Base-by-base conservation (phyloP, 2,888 invertebrate species). In the Drosophila prolongata region DNA sequence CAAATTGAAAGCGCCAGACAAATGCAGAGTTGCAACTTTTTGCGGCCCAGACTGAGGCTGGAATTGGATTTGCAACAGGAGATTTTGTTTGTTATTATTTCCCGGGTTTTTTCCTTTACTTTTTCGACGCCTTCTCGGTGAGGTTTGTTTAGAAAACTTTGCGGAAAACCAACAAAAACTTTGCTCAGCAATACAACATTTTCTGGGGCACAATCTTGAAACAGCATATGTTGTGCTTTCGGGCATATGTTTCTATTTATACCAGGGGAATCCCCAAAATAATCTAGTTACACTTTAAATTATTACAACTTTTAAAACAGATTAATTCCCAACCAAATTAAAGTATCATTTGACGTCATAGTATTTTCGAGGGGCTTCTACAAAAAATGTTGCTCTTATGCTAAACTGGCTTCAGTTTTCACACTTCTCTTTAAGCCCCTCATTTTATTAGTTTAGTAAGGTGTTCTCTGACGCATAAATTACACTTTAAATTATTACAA, bases 21-120 rank as follows among this genome's bases (percentile, higher is more conserved):
- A 82, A 79, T 85, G 82, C 82, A 77, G 73, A 79, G 77, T 81
- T 85, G 82, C 88, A 87, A 47, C 73, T 87, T 85, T 79, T 73
- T 53, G 54, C 27, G 24, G 27, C n/a, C 44, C 44, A 40, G 68
- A 69, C 53, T 27, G 11, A 52, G 43, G 14, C 9, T 55, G 43
- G 42, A 35, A 35, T 43, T 37, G 53, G 64, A 55, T 66, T 69
- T 58, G 75, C 49, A 72, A 70, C 61, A 46, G 42, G 60, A 65
- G 78, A 78, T 78, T 43, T 87, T 84, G 87, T 84, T 81, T 87
- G 79, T 67, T 66, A 14, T 67, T 67, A 40, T 67, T 46, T 59
- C 71, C 81, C 65, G 56, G 76, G 66, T 67, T 68, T 71, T 79
- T 55, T 53, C 68, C 64, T 47, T 52, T 61, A 37, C 66, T 11